These are phyloP conservation scores for Gryllus bimaculatus DNA, from an alignment of 1,140 invertebrate genomes.

Conservation along the genomic window DNA sequence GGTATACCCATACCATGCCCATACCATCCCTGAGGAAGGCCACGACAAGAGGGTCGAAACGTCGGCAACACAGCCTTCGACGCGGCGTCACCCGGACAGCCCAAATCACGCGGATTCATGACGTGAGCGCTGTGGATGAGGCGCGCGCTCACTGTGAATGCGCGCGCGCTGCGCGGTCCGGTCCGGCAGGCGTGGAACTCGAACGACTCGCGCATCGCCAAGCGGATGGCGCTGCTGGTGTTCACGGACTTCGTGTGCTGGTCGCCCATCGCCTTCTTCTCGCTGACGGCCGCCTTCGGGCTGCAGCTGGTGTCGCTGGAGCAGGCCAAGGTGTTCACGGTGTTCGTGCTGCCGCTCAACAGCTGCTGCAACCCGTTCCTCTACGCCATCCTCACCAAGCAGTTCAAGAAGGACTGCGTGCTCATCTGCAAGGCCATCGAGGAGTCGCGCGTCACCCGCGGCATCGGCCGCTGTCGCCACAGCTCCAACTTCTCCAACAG, in stretches of 20 bases:
- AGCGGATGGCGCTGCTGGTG: conserved; percentile 92
- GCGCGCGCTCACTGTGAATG: too few species aligned
- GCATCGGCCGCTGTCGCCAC: conserved; percentile 74
- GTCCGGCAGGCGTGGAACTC: conserved; percentile 84
- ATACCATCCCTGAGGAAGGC: too few species aligned
- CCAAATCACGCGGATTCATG: too few species aligned
- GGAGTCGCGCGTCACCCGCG: conserved; percentile 78
- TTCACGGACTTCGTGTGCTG: conserved; percentile 97
- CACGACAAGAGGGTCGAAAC: too few species aligned
- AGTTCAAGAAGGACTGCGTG: conserved; percentile 96
- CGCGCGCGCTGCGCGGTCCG: too few species aligned
- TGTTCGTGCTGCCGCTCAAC: conserved; percentile 89
- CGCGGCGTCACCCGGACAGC: too few species aligned
- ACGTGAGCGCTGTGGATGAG: background rate
- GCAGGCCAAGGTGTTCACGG: conserved; percentile 93
- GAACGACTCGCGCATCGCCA: conserved; percentile 93
- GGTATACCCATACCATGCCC: too few species aligned
- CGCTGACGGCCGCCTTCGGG: conserved; percentile 84
- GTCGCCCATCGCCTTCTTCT: conserved; percentile 96
- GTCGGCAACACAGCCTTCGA: too few species aligned
- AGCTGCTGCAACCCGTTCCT: conserved; percentile 95
- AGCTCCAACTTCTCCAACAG: conserved; percentile 83
- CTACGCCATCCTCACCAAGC: conserved; percentile 93
- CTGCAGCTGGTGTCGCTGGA: conserved; percentile 83
- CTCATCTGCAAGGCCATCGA: conserved; percentile 91